These are phyloP conservation scores for Trachymyrmex septentrionalis DNA, from an alignment of 1,140 invertebrate genomes.

Conservation along the genomic window DNA sequence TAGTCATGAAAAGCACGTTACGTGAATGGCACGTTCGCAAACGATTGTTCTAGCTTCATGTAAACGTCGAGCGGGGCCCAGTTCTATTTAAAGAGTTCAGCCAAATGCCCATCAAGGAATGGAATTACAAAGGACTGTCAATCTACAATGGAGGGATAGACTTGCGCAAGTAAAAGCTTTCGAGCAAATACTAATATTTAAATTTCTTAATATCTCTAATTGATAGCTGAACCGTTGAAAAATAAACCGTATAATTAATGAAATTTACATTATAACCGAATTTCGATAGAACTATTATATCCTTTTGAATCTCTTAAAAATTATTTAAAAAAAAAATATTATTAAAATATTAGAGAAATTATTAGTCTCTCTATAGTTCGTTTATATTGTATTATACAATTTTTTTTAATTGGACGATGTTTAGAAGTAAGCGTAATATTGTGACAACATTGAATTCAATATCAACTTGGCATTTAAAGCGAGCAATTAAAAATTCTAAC, in stretches of 20 bases:
- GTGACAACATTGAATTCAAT: background rate
- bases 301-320: background rate
- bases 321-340: background rate
- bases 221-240: background rate
- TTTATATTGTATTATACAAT: background rate
- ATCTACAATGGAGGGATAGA: background rate
- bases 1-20: conserved; percentile 12
- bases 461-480: no score
- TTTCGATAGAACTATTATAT: background rate
- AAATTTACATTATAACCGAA: background rate
- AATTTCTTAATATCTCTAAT: conserved; percentile 29
- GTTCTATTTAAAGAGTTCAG: conserved; percentile 8
- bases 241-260: background rate
- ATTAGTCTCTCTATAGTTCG: background rate
- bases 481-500: background rate
- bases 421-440: background rate
- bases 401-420: background rate
- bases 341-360: background rate
- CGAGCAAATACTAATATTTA: conserved; percentile 18
- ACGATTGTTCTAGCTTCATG: conserved; percentile 29
- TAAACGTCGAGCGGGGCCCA: background rate
- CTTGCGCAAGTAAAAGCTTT: background rate
- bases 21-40: conserved; percentile 16
- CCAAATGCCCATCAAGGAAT: background rate
- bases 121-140: background rate